Evolutionary conservation across 2,113 vertebrate genomes (phyloP), one percentile per base, ranked within the genome.

Genomic region (Coptodon rendalli): DNA sequence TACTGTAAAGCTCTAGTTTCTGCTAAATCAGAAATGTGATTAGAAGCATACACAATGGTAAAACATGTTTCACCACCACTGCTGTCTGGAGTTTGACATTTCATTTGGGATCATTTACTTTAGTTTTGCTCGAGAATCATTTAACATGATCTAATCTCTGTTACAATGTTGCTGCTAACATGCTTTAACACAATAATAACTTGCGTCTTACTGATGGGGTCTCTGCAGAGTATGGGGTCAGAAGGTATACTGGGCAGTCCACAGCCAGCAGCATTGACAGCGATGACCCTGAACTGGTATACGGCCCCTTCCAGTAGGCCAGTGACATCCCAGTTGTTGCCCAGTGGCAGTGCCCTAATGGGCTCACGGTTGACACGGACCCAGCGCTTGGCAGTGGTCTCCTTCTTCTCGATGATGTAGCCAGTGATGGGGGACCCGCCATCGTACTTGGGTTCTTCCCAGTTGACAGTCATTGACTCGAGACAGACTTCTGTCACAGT

Each of bases 381-480:
- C 99, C 99, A 99, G 91, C 98, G 98, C 96, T 99, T 99, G 56
- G 95, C 95, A 2, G 97, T 97, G 52, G 97, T 99, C 71, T 99
- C 99, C 93, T 99, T 99, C 92, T 97, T 97, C 92, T 99, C 99
- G 8, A 99, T 86, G 96, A 97, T 97, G 89, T 99, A 99, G 24
- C 98, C 98, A 5, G 98, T 99, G 86, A 99, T 95, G 57, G 98
- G 95, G 87, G 99, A 99, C 43, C 99, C 99, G n/a, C 99, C 99
- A 53, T 99, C 98, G 7, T 98, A 98, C 94, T 99, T 97, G 87
- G 98, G 98, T 59, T 99, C 98, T 34, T 99, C 98, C 99, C 99
- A 99, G 91, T 98, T 98, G 87, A 99, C 98, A 0, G 97, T 98
- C 98, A 99, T 99, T 4, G 97, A 98, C 93, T 99, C 97, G 90